Percentiles rank a stretch among this genome's conserved stretches.
Conservation (phyloP, 2,888 invertebrate genomes). For the Leucophenga maculata region DNA sequence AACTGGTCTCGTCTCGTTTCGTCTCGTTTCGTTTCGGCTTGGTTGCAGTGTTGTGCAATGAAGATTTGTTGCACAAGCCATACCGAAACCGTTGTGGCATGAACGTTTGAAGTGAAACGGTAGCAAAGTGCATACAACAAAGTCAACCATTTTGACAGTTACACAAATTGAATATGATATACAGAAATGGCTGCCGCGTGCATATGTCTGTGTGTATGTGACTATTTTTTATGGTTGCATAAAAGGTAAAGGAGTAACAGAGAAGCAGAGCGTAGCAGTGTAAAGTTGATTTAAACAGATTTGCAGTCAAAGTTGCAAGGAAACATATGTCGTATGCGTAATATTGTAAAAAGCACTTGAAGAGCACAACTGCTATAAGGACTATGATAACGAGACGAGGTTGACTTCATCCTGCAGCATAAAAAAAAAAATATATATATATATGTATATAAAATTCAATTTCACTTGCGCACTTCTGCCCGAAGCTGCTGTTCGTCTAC, state of each 20-base stretch:
- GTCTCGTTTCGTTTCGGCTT: too few relatives aligned
- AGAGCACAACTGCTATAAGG: background rate
- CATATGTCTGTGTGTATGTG: background rate
- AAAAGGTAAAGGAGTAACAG: too few relatives aligned
- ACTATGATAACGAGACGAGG: background rate
- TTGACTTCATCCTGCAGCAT: background rate
- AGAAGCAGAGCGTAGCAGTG: background rate
- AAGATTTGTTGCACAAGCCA: background rate
- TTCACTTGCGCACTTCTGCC: background rate
- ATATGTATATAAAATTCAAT: background rate
- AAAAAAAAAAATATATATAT: background rate
- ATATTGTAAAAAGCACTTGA: slow-evolving; percentile 1
- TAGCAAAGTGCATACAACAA: background rate
- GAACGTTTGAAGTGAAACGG: background rate
- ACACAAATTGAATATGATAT: slow-evolving; percentile 18
- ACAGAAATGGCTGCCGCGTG: background rate
- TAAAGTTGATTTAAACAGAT: slow-evolving; percentile 3
- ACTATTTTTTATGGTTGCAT: background rate
- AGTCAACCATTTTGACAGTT: slow-evolving; percentile 8
- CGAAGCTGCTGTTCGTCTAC: too few relatives aligned
- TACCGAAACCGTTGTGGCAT: too few relatives aligned
- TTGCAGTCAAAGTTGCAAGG: background rate
- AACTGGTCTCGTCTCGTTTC: background rate
- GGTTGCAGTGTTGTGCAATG: background rate
- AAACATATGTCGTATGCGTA: slow-evolving; percentile 16